phyloP scores from a whole-genome alignment of 2,797 vertebrate genomes.

The Labeo calbasu region DNA sequence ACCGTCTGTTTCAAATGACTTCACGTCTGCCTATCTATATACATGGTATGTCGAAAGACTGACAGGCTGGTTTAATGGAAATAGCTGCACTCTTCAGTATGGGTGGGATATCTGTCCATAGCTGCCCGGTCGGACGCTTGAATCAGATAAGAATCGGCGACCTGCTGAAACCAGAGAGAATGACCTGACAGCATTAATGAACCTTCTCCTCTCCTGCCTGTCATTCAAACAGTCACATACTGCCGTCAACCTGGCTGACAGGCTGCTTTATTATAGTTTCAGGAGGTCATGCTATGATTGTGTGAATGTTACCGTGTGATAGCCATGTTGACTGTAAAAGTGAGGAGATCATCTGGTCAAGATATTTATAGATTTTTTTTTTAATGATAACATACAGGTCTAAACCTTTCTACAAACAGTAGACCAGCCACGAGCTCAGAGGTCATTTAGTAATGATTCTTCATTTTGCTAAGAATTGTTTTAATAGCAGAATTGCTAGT shows the following conservation, averaged over 20 bases:
- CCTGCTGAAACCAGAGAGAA: constrained; percentile 58
- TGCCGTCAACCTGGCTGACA: constrained; percentile 2
- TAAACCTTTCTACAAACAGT: neutral
- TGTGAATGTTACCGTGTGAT: constrained; percentile 8
- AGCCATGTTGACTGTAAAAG: neutral
- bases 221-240: constrained; percentile 42
- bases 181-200: constrained; percentile 54
- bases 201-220: constrained; percentile 33
- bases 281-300: constrained; percentile 35
- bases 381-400: neutral
- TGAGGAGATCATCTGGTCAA: neutral
- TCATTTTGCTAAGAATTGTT: neutral
- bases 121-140: constrained; percentile 8
- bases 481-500: neutral
- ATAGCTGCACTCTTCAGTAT: constrained; percentile 35
- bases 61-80: constrained; percentile 28
- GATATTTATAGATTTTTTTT: neutral
- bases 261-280: constrained; percentile 19
- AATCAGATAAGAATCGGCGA: constrained; percentile 50
- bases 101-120: constrained; percentile 36
- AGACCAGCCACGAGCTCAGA: neutral
- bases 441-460: neutral
- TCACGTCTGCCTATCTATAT: constrained; percentile 16
- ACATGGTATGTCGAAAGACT: constrained; percentile 1
- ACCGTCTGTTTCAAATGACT: constrained; percentile 48